Evolutionary conservation across 2,797 vertebrate genomes (phyloP).

Genomic region (Pithecia hirsuta): DNA sequence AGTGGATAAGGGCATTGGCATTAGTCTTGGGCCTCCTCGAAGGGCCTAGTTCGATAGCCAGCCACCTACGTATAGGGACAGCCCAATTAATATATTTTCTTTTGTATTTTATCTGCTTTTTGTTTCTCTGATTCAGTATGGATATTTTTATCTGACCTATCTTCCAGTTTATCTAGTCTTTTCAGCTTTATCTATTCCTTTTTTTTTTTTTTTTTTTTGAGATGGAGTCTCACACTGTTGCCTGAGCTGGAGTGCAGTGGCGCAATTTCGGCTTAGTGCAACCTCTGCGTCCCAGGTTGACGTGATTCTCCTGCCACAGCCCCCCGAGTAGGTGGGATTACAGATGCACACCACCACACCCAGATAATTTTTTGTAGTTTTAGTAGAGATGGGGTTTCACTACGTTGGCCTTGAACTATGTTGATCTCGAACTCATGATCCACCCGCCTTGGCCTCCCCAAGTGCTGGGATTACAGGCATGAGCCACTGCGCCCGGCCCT

Average conservation of each 20-base stretch:
- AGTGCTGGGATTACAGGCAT: too few species aligned
- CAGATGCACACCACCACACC: too few species aligned
- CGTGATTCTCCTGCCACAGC: too few species aligned
- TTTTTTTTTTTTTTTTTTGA: neutral
- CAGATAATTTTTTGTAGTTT: too few species aligned
- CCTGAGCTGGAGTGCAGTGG: too few species aligned
- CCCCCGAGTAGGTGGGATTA: too few species aligned
- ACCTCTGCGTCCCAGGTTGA: too few species aligned
- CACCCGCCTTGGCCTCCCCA: too few species aligned
- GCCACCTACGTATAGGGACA: neutral
- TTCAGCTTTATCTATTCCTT: neutral
- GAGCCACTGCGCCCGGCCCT: too few species aligned
- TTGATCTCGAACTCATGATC: too few species aligned
- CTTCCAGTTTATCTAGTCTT: neutral
- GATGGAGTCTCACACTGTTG: accelerated
- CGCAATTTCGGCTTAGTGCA: accelerated
- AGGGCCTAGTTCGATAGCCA: neutral
- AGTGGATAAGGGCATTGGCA: neutral
- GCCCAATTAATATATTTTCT: neutral
- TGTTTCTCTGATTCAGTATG: neutral
- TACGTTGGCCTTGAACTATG: too few species aligned
- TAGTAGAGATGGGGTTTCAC: too few species aligned
- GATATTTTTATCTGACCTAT: neutral
- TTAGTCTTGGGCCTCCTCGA: neutral
- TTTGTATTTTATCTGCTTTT: neutral